Evolutionary conservation across 2,888 invertebrate genomes (phyloP).

Genomic region (Branchipolynoe longqiensis): DNA sequence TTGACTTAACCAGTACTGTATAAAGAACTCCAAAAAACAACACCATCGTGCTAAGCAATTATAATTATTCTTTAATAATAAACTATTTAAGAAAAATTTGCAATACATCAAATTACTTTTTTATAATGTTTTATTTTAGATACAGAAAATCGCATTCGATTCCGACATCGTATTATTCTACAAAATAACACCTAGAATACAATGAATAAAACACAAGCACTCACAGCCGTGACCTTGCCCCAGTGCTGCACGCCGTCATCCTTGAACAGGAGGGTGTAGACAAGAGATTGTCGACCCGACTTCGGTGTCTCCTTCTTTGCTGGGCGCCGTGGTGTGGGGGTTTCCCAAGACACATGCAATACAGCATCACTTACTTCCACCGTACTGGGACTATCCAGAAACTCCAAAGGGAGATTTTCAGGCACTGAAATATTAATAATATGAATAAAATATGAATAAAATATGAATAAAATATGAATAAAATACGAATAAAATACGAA

Average conservation of each 20-base stretch:
- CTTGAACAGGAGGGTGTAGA: conserved; percentile 38
- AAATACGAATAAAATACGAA: too few species aligned
- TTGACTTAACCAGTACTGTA: too few species aligned
- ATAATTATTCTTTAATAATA: too few species aligned
- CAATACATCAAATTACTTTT: too few species aligned
- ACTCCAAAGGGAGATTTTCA: background rate
- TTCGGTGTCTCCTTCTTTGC: conserved; percentile 7
- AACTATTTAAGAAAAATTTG: too few species aligned
- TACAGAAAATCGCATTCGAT: too few species aligned
- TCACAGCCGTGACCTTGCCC: conserved; percentile 20
- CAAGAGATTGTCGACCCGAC: conserved; percentile 1
- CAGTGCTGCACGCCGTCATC: conserved; percentile 7
- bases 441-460: too few species aligned
- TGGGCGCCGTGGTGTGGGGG: background rate
- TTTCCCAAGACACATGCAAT: conserved; percentile 29
- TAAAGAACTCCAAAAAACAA: too few species aligned
- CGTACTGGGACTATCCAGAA: background rate
- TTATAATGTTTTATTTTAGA: too few species aligned
- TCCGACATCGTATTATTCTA: too few species aligned
- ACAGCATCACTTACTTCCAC: background rate
- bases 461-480: background rate
- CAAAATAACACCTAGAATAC: too few species aligned
- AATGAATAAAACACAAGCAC: background rate
- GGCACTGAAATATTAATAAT: background rate
- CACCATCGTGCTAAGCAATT: too few species aligned